Evolutionary conservation across 2,888 invertebrate species (phyloP), one percentile per base, ranked within the genome.

Genomic region (Isotomurus palustris): DNA sequence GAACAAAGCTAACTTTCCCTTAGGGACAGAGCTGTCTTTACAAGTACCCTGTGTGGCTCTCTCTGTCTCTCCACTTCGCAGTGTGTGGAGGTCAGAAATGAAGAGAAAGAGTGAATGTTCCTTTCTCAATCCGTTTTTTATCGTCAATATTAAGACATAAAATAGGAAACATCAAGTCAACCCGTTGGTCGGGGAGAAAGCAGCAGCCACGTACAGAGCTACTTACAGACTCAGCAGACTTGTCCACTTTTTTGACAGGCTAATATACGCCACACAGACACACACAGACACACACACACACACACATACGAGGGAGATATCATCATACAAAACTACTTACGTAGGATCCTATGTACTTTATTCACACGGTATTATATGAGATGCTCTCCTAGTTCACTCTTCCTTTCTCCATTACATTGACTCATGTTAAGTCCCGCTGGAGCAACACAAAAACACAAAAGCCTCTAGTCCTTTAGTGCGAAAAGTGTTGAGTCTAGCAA

Each of bases 91-190:
- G 32, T 32, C 32, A 32, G 32, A 14, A 19, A n/a, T 38, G 38
- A 19, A 38, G 19, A 5, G 35, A 35, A 21, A 19, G 17, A 49
- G 21, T 22, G 17, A 47, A 29, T 21, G 27, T 47, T 28, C 25
- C 29, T 28, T 17, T 8, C 5, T 38, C 51, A 52, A 52, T 52
- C 24, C 41, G 12, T 4, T 28, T 47, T 52, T 52, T 52, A 53
- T 53, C 44, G 53, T 29, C 53, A 53, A 44, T 43, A 53, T 53
- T 41, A 53, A 53, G 53, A 53, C 53, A 27, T 53, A 43, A 53
- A 41, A 40, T 43, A 43, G 28, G 53, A 53, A 12, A 43, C 32
- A 44, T 53, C 53, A 53, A 53, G 51, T 29, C 53, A 53, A 53
- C 43, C 48, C 32, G 47, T n/a, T n/a, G n/a, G 47, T 27, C 6